Conservation (phyloP, 2,797 vertebrate species). For the Lepidocolaptes lacrymiger region DNA sequence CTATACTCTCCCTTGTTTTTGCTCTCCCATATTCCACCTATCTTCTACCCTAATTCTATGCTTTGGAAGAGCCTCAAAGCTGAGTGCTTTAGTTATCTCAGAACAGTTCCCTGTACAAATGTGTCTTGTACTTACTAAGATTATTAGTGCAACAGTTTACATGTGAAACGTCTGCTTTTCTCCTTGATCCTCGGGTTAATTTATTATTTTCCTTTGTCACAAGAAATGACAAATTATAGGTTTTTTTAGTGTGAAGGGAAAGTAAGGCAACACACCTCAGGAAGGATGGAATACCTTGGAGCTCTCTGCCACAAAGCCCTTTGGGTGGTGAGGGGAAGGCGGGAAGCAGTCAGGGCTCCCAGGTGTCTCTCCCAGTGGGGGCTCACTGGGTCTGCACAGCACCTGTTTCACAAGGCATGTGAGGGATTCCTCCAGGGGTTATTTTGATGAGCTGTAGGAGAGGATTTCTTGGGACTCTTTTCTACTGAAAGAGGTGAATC, state of each 20-base stretch:
- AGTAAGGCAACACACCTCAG: accelerated
- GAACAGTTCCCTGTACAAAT: not conserved
- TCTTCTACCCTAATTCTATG: not conserved
- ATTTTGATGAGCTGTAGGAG: not conserved
- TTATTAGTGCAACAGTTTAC: not conserved
- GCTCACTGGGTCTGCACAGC: not conserved
- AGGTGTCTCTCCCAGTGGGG: accelerated
- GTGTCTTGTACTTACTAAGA: not conserved
- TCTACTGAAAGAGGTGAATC: not conserved
- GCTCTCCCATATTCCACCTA: not conserved
- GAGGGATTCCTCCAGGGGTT: accelerated
- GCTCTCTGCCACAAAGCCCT: not conserved
- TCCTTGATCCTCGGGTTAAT: not conserved
- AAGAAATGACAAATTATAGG: not conserved
- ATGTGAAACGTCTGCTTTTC: not conserved
- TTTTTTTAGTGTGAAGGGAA: not conserved
- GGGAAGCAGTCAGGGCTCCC: not conserved
- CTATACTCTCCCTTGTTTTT: not conserved
- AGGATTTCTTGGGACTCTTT: not conserved
- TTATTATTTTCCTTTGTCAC: not conserved
- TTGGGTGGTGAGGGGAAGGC: not conserved
- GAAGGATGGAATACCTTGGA: not conserved
- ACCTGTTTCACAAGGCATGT: not conserved
- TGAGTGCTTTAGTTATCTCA: not conserved
- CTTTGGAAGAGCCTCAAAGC: not conserved